Base-by-base conservation (phyloP, 2,797 vertebrate genomes). In the Limnodromus scolopaceus region DNA sequence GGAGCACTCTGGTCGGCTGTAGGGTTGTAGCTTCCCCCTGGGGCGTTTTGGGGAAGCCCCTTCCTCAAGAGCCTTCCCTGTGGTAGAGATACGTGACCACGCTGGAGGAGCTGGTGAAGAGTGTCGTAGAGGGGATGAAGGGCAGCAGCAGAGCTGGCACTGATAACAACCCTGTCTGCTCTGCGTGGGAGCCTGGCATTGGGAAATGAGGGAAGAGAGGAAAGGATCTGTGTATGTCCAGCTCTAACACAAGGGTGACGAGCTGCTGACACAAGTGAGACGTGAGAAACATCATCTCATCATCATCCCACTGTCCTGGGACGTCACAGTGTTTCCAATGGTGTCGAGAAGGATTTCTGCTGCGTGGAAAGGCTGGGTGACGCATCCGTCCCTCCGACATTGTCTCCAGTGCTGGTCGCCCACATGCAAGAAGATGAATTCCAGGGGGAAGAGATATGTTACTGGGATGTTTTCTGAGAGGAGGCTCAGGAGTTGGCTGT, bases 391-490 rank as follows among this genome's bases (percentile, higher is more conserved):
- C 85, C 80, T 92, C 93, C 61, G 74, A 54, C 27, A 7, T 23
- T 39, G 61, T 86, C 91, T 93, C 93, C 80, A 58, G 6, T 20
- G 57, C 65, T 86, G 77, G 83, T 93, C 54, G 19, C 95, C 93
- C 91, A 96, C 94, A 2, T 58, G 32, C 58, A 36, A 39, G 63
- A 61, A 71, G 18, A 49, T 9, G 30, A 92, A 66, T 91, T 86
- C 49, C 19, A 58, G 46, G 58, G 51, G 74, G 43, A 79, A 92
- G 92, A 90, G 64, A 66, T 0, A 1, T 28, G 55, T 80, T 80
- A 23, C 71, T 0, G 10, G 87, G 76, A 60, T 64, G 82, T 87
- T 86, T 83, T 61, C 55, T 55, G 55, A 71, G 76, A 71, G 64
- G 79, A 85, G 17, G 48, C 75, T 90, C 48, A 5, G 79, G 27